These are phyloP conservation scores for Papilio elwesi DNA, from an alignment of 2,888 invertebrate species.

Conservation along the genomic window DNA sequence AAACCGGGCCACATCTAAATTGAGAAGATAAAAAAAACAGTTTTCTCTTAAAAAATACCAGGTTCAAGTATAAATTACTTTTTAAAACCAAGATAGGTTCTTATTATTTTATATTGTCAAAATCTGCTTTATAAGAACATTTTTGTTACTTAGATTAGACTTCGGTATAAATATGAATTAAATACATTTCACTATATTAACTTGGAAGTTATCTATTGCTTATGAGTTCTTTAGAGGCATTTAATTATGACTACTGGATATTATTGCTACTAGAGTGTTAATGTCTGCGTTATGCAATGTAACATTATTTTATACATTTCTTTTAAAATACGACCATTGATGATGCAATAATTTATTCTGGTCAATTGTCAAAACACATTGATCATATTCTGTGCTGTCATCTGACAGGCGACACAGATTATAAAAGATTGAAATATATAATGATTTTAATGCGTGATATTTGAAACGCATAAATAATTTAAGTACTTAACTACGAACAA, in stretches of 20 bases:
- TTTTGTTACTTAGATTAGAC: conserved; percentile 9
- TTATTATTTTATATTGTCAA: conserved; percentile 18
- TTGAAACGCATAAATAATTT: conserved; percentile 75
- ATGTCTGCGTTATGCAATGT: background rate
- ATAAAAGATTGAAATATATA: conserved; percentile 46
- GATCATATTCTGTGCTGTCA: conserved; percentile 41
- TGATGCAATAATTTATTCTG: background rate
- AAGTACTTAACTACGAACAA: conserved; percentile 61
- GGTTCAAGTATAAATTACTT: conserved; percentile 5
- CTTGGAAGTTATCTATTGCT: conserved; percentile 59
- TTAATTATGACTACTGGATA: conserved; percentile 43
- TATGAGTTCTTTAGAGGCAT: conserved; percentile 57
- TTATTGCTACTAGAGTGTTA: background rate
- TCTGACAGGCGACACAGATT: conserved; percentile 43
- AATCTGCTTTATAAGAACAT: conserved; percentile 29
- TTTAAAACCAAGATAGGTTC: conserved; percentile 8
- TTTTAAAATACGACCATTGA: conserved; percentile 6
- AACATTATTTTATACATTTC: conserved; percentile 18
- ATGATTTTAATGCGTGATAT: conserved; percentile 47
- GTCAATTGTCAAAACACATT: too few relatives aligned
- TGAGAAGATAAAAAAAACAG: background rate
- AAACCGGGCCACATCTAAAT: background rate
- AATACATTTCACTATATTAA: conserved; percentile 37
- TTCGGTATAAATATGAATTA: conserved; percentile 40
- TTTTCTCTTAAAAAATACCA: conserved; percentile 2